These are phyloP conservation scores for Blennius ocellaris DNA, from an alignment of 2,113 vertebrate genomes.

Conservation along the genomic window DNA sequence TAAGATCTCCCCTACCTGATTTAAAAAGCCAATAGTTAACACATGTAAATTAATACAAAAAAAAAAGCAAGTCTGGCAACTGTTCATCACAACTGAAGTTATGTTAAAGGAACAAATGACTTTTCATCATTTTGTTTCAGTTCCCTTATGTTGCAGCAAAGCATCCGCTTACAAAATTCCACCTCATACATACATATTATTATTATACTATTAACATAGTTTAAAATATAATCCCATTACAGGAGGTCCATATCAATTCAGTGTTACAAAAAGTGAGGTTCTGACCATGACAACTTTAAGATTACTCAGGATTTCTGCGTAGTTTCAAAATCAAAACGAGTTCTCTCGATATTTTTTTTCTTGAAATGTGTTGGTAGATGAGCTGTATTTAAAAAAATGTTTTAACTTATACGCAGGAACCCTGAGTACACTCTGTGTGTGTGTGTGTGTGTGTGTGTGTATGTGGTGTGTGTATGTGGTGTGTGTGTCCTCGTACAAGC, in stretches of 20 bases:
- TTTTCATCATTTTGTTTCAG: slow-evolving; percentile 8
- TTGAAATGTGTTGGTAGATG: neutral
- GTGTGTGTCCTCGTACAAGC: slow-evolving; percentile 23
- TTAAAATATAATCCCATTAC: slow-evolving; percentile 54
- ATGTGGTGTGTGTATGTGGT: slow-evolving; percentile 22
- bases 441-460: slow-evolving; percentile 16
- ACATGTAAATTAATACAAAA: slow-evolving; percentile 57
- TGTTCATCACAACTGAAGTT: slow-evolving; percentile 43
- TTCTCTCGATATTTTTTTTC: neutral
- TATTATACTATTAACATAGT: slow-evolving; percentile 63
- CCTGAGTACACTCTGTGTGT: slow-evolving; percentile 20
- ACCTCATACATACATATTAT: slow-evolving; percentile 60
- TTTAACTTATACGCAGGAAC: slow-evolving; percentile 34
- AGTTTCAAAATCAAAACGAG: slow-evolving; percentile 1
- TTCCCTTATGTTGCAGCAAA: slow-evolving; percentile 60
- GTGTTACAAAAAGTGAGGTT: slow-evolving; percentile 34
- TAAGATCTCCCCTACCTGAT: slow-evolving; percentile 15
- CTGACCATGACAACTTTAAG: slow-evolving; percentile 13
- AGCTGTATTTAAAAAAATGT: neutral
- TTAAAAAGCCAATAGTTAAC: slow-evolving; percentile 64
- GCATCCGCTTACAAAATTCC: slow-evolving; percentile 52
- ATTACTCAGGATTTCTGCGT: slow-evolving; percentile 46
- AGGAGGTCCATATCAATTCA: slow-evolving; percentile 54
- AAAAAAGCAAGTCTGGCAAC: slow-evolving; percentile 53
- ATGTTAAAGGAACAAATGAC: slow-evolving; percentile 33